Base-by-base conservation (phyloP, 1,140 invertebrate species). In the Saxidomus purpurata region DNA sequence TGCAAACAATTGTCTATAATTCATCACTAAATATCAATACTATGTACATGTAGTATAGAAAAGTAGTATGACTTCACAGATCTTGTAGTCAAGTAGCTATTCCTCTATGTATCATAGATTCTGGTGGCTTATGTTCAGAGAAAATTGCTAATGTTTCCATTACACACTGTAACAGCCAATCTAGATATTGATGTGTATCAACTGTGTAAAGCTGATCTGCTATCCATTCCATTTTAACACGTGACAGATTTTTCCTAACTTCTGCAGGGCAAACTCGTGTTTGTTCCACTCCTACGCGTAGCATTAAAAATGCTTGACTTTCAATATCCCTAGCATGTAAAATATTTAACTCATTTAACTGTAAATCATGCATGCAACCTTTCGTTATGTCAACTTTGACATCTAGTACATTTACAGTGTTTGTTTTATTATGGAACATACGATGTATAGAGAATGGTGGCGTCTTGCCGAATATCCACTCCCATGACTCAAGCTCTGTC, bases 381-480 rank as follows among this genome's bases (percentile, higher is more conserved):
- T 83, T 67, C 2, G 61, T 47, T 4, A 83, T 25, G 11, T 47
- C 31, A 0, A 83, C 19, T 19, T 61, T 83, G n/a, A 83, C 47
- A 47, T 69, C 55, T 17, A 83, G 40, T 0, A 69, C 17, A 34
- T 47, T 34, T n/a, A 34, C 17, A 83, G 25, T 69, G 28, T 49
- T 49, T 36, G 25, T 34, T 11, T 67, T 61, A 2, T 25, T 9
- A 13, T 63, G 47, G n/a, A 86, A 79, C n/a, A 13, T 47, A 40
- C 85, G 52, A 28, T 80, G 34, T 22, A 87, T 79, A 11, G 74
- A 67, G 38, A 87, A 87, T 36, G 52, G 52, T 36, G 85, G 85
- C 13, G 85, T 87, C 40, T 80, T 87, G 38, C 49, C 85, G 80
- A 49, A 87, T 38, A 80, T 87, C 85, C 85, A 87, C 28, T 87